Evolutionary conservation across 2,113 vertebrate genomes (phyloP), one percentile per base, ranked within the genome.

Genomic region (Eonycteris spelaea): DNA sequence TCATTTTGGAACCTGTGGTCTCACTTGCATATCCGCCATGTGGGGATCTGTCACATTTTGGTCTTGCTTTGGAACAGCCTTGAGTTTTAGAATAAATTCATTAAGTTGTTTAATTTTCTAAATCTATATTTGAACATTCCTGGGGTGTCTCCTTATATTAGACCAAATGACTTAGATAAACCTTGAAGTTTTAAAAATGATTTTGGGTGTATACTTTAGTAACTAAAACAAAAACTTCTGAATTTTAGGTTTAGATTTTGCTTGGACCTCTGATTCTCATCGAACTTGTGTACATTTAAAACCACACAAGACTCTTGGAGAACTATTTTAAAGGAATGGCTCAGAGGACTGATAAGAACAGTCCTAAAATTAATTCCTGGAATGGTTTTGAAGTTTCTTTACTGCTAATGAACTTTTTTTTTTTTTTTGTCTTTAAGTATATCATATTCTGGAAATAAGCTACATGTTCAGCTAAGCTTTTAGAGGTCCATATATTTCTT

Each of bases 301-400:
- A 77, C 80, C 75, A 40, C 12, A 77, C 16, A 83, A 93, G 51
- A 53, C 48, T 63, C 67, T 48, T 55, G 33, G 55, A 87, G 77
- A 91, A 87, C 43, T 70, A n/a, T 82, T 77, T 94, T 63, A 71
- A 86, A 91, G 40, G 7, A 48, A 40, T 85, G 40, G 12, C 45
- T 71, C 26, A 65, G 45, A 86, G 3, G 26, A 26, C 51, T 55
- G 53, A 86, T 43, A 65, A 11, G 21, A 85, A 48, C 63, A 61
- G 35, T n/a, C n/a, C 24, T 95, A 71, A 91, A 91, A 94, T 93
- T 78, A 87, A 40, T 94, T 85, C 33, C 51, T 59, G 19, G 67
- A 38, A 53, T 84, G 35, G 13, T 87, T 95, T 93, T 70, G 13
- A 35, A 63, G 30, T 91, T 73, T 78, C 38, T 74, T 86, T 51